Percentiles rank a stretch among this genome's conserved stretches.
Conservation (phyloP, 2,797 vertebrate species). For the Tenualosa ilisha region DNA sequence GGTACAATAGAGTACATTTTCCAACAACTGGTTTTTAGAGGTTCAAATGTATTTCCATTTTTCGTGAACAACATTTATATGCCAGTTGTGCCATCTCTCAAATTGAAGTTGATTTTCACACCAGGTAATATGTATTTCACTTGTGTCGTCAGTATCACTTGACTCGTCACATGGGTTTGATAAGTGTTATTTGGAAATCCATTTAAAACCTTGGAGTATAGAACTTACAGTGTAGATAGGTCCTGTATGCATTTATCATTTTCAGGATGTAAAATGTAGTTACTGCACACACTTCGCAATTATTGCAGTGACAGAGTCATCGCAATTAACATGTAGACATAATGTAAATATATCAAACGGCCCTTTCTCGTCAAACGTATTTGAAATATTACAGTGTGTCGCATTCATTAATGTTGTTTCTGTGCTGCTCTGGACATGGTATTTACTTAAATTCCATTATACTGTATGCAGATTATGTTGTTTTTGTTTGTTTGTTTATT, state of each 20-base stretch:
- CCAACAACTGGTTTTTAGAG: not conserved
- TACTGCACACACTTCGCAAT: not conserved
- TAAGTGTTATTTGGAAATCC: conserved; percentile 8
- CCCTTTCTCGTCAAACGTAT: not conserved
- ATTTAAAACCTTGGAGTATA: not conserved
- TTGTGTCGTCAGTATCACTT: not conserved
- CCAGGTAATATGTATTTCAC: not conserved
- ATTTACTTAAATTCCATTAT: conserved; percentile 7
- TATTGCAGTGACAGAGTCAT: not conserved
- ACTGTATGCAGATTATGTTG: not conserved
- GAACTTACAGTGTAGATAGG: not conserved
- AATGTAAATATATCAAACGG: conserved; percentile 14
- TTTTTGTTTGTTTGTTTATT: not conserved
- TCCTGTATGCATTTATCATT: not conserved
- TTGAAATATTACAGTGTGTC: not conserved
- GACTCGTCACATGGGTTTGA: not conserved
- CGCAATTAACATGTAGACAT: not conserved
- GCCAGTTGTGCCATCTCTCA: not conserved
- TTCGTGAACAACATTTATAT: not conserved
- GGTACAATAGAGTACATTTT: not conserved
- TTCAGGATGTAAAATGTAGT: not conserved
- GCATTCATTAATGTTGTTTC: not conserved
- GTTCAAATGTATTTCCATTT: not conserved
- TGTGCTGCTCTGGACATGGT: conserved; percentile 2
- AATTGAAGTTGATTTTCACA: not conserved